These are phyloP conservation scores for Eucidaris tribuloides DNA, from an alignment of 35 echinoderm and acorn worm genomes.

Conservation along the genomic window DNA sequence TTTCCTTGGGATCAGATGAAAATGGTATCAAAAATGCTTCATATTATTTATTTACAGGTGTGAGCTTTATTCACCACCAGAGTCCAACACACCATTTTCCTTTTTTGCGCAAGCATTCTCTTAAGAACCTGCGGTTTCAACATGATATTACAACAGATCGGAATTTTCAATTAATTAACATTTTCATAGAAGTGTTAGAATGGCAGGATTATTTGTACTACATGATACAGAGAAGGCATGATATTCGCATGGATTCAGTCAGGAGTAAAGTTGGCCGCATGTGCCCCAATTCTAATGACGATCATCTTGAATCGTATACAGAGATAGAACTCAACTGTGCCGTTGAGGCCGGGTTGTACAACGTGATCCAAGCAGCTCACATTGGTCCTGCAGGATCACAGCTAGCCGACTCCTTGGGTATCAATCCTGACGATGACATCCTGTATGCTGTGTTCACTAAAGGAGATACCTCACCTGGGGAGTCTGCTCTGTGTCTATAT, in stretches of 20 bases:
- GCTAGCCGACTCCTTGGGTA: conserved; percentile 15
- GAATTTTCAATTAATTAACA: background rate
- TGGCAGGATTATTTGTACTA: conserved; percentile 4
- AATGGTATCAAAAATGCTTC: background rate
- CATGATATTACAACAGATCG: background rate
- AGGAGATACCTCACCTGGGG: background rate
- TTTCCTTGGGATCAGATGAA: conserved; percentile 11
- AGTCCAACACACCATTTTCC: background rate
- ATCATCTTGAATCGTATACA: conserved; percentile 13
- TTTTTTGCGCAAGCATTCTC: background rate
- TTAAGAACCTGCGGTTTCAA: background rate
- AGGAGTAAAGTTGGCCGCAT: conserved; percentile 21
- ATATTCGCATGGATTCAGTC: background rate
- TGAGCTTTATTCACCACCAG: too few species aligned
- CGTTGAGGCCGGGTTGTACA: conserved; percentile 9
- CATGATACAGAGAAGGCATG: background rate
- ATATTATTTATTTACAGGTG: background rate
- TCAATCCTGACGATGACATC: background rate
- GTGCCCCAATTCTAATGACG: background rate
- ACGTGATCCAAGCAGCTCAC: conserved; percentile 35
- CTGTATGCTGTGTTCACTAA: conserved; percentile 50
- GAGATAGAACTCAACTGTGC: conserved; percentile 47
- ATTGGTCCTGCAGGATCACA: conserved; percentile 33
- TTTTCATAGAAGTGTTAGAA: background rate
- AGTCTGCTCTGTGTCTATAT: conserved; percentile 39